phyloP scores from a whole-genome alignment of 2,797 vertebrate species.

The Spea hammondii region DNA sequence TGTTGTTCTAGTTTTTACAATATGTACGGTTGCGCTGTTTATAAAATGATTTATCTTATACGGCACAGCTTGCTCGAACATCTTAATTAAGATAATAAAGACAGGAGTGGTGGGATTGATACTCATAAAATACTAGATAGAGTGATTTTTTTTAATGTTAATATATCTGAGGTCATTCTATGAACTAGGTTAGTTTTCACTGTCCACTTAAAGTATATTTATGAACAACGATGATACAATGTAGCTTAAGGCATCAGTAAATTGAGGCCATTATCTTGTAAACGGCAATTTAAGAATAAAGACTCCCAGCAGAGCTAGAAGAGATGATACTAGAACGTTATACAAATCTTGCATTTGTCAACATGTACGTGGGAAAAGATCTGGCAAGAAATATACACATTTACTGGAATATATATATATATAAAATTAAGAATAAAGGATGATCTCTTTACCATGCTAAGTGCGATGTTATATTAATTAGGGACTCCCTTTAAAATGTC shows the following conservation, averaged over 20 bases:
- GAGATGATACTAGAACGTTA: conserved; percentile 37
- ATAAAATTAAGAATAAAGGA: conserved; percentile 23
- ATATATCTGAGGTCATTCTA: no score
- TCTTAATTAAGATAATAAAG: no score
- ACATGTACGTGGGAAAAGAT: conserved; percentile 27
- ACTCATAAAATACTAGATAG: no score
- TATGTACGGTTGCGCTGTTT: no score
- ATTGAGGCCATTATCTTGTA: neutral
- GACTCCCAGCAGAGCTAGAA: conserved; percentile 4
- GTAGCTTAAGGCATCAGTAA: neutral
- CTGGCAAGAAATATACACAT: conserved; percentile 41
- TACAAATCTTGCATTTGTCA: conserved; percentile 47
- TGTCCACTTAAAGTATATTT: no score
- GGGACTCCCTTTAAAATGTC: conserved; percentile 3
- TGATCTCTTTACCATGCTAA: conserved; percentile 8
- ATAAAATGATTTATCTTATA: no score
- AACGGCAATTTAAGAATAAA: conserved; percentile 16
- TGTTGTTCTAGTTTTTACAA: no score
- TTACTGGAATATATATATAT: conserved; percentile 41
- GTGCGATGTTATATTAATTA: conserved; percentile 16
- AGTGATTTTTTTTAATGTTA: no score
- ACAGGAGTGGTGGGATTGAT: no score
- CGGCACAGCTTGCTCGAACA: no score
- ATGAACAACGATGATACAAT: no score
- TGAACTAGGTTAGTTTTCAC: no score